These are phyloP conservation scores for Pseudoatta argentina DNA, from an alignment of 1,140 invertebrate species.

Conservation along the genomic window DNA sequence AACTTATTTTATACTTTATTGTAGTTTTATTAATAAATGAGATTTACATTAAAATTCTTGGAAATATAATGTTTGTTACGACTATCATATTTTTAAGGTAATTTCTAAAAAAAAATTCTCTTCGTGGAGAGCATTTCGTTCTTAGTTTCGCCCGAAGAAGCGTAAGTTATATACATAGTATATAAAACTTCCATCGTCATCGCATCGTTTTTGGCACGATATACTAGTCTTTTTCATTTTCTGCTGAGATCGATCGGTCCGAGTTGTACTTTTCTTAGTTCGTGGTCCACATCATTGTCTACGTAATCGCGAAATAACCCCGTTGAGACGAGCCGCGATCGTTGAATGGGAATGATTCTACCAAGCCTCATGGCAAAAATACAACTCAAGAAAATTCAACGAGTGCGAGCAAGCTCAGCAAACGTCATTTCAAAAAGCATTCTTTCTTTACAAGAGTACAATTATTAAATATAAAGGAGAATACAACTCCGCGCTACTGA, in stretches of 20 bases:
- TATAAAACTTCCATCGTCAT: constrained; percentile 18
- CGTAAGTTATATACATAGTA: constrained; percentile 4
- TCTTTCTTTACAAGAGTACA: background rate
- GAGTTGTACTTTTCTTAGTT: constrained; percentile 35
- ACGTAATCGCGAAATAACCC: constrained; percentile 51
- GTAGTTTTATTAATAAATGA: too few relatives aligned
- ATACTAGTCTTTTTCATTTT: constrained; percentile 40
- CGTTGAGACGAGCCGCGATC: constrained; percentile 49
- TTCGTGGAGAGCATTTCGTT: too few relatives aligned
- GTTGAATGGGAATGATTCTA: constrained; percentile 1
- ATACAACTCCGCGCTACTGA: background rate
- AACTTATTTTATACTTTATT: too few relatives aligned
- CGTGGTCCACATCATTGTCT: constrained; percentile 51
- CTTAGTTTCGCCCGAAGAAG: background rate
- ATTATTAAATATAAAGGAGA: constrained; percentile 5
- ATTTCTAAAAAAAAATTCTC: too few relatives aligned
- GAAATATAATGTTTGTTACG: too few relatives aligned
- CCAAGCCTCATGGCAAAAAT: constrained; percentile 4
- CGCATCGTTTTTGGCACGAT: constrained; percentile 67
- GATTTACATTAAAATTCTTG: too few relatives aligned
- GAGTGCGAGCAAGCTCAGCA: background rate
- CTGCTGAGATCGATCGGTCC: constrained; percentile 66
- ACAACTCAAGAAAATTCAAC: constrained; percentile 41
- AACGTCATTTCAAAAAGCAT: background rate
- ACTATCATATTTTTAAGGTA: too few relatives aligned